Conservation (phyloP, 2,888 invertebrate species). For the Willowsia nigromaculata region DNA sequence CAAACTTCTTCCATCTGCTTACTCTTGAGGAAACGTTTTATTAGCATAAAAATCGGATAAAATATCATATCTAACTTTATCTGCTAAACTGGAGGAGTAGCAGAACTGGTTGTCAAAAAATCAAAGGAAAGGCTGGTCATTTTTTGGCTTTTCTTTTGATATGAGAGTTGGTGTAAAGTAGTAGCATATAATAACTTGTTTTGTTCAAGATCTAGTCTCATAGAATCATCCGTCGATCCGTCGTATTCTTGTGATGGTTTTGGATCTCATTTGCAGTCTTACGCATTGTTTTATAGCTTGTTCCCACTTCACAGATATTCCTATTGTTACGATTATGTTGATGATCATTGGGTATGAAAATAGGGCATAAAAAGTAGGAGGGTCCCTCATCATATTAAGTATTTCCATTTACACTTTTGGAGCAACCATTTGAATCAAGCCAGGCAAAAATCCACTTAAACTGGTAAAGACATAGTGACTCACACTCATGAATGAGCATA, state of each 20-base stretch:
- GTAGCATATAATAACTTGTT: no score
- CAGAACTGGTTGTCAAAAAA: no score
- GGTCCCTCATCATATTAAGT: constrained; percentile 46
- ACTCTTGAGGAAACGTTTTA: background rate
- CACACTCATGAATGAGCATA: background rate
- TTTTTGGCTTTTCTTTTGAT: no score
- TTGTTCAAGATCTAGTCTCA: no score
- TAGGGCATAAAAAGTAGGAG: constrained; percentile 67
- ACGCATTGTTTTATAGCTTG: constrained; percentile 71
- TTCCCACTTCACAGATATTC: constrained; percentile 70
- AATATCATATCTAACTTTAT: background rate
- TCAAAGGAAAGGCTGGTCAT: no score
- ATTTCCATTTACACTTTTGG: constrained; percentile 3
- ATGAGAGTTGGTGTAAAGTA: no score
- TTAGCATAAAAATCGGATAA: background rate
- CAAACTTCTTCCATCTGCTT: background rate
- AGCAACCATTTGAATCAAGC: background rate
- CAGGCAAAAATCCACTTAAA: background rate
- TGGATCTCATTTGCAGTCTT: constrained; percentile 20
- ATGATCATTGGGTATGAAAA: constrained; percentile 75
- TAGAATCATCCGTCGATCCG: no score
- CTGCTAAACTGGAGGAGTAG: no score
- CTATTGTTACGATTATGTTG: constrained; percentile 75
- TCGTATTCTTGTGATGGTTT: no score
- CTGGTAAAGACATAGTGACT: background rate